Base-by-base conservation (phyloP, 2,113 vertebrate genomes). In the Mustela lutreola region DNA sequence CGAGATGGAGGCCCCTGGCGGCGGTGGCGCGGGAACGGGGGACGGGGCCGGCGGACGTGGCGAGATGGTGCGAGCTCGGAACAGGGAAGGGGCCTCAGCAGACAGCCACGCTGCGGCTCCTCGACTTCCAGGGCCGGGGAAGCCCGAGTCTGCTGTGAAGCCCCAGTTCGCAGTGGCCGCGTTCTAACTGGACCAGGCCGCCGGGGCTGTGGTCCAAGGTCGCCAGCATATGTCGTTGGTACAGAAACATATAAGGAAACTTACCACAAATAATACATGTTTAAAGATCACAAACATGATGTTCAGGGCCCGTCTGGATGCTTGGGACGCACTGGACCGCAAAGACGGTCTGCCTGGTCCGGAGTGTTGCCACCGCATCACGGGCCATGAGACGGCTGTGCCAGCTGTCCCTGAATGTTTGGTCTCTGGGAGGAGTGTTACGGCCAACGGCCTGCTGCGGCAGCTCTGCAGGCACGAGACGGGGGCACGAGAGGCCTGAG, bases 141-240 rank as follows among this genome's bases (percentile, higher is more conserved):
- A 5, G 26, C 0, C 0, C 1, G 4, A 9, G 0, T 24, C 53
- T 45, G 53, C 26, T 14, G 85, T 4, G 0, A 6, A 1, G 10
- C 7, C 4, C 50, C 19, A 2, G 39, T 24, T 21, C 1, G 21
- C 1, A 22, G 42, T 5, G 3, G 15, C 53, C 18, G 16, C 5
- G 16, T 5, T 18, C 53, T 56, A 56, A 18, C 73, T 0, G 3
- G 24, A 18, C 73, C 0, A 1, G 24, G 73, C 39, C 14, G 11
- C 22, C 3, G 39, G 39, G 19, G 1, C 71, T 24, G 73, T 26
- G 39, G 39, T 15, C 73, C 63, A 33, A 39, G 22, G 21, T 19
- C 45, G 4, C 45, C 16, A 1, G 42, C 4, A 1, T 31, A 5
- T 2, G 3, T 14, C 11, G 28, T 19, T 9, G 2, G 26, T 39